These are phyloP conservation scores for Patagioenas fasciata DNA, from an alignment of 2,113 vertebrate species.

Conservation along the genomic window DNA sequence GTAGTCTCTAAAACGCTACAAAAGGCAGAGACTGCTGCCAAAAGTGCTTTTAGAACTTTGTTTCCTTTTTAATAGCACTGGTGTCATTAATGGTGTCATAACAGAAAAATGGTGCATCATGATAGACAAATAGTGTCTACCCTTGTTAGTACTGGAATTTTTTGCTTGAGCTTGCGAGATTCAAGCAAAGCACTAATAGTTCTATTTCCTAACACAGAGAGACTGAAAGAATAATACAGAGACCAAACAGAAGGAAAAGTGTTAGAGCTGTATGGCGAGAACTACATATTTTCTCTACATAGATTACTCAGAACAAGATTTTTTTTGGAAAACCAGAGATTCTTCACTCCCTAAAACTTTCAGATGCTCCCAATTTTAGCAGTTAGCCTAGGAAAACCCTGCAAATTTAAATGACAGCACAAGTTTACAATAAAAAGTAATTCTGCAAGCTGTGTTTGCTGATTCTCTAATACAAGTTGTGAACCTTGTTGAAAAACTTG, in stretches of 20 bases:
- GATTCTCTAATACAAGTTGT: background rate
- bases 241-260: background rate
- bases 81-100: background rate
- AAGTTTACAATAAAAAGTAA: background rate
- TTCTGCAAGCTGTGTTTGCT: background rate
- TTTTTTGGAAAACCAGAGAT: background rate
- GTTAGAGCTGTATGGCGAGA: background rate
- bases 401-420: background rate
- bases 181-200: background rate
- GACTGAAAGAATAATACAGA: background rate
- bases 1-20: background rate
- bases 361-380: background rate
- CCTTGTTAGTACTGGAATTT: background rate
- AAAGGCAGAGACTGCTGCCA: background rate
- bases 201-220: background rate
- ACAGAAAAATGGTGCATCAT: background rate
- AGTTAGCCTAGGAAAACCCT: background rate
- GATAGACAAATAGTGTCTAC: background rate
- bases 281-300: background rate
- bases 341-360: background rate
- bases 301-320: background rate
- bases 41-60: background rate
- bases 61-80: background rate
- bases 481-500: background rate
- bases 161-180: background rate